Percentiles rank a stretch among this genome's conserved stretches.
These are phyloP conservation scores for Noctua comes DNA, from an alignment of 2,888 invertebrate genomes.

Conservation along the genomic window DNA sequence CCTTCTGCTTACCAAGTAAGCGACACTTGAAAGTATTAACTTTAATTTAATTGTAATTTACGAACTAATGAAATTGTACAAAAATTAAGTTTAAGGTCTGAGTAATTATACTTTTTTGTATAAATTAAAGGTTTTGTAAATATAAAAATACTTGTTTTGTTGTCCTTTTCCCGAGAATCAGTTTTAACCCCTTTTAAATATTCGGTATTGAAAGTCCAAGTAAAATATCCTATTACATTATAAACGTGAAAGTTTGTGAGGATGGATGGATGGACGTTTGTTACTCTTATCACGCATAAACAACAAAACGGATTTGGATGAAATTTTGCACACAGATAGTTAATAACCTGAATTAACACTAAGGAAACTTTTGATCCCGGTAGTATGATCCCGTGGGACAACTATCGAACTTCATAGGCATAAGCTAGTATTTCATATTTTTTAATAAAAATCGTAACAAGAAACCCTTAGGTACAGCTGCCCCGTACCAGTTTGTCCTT, in stretches of 20 bases:
- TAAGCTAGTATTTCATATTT: no score
- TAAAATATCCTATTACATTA: neutral
- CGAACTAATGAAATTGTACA: constrained; percentile 81
- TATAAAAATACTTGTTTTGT: constrained; percentile 69
- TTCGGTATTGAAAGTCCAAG: neutral
- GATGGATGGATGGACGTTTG: no score
- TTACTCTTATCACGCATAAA: no score
- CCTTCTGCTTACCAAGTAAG: constrained; percentile 62
- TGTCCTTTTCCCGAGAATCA: neutral
- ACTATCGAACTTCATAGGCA: no score
- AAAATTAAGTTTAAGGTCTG: constrained; percentile 83
- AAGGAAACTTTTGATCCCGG: no score
- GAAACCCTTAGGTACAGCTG: neutral
- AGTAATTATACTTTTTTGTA: constrained; percentile 77
- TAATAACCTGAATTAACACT: no score
- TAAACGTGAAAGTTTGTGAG: no score
- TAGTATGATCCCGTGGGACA: no score
- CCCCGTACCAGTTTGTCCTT: neutral
- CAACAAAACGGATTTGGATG: no score
- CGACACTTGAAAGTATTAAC: constrained; percentile 73
- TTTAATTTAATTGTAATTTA: constrained; percentile 78
- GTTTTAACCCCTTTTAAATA: neutral
- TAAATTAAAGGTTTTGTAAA: constrained; percentile 85
- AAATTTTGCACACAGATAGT: no score
- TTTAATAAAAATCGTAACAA: neutral